These are phyloP conservation scores for Seriola rivoliana DNA, from an alignment of 2,113 vertebrate genomes.

Conservation along the genomic window DNA sequence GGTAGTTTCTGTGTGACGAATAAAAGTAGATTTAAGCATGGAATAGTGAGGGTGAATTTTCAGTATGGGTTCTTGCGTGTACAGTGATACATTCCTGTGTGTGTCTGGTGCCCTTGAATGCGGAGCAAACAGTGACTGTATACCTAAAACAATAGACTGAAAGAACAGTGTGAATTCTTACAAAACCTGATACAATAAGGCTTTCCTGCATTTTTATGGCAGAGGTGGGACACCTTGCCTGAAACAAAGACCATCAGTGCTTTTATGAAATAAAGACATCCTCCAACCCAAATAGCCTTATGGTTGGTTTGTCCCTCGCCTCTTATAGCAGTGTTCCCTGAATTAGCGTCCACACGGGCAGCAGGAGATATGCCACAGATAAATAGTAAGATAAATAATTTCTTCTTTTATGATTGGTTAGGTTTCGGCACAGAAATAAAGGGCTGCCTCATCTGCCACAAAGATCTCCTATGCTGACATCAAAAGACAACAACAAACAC, in stretches of 20 bases:
- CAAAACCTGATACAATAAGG: background rate
- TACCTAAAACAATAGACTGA: background rate
- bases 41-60: background rate
- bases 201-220: background rate
- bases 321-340: too few relatives aligned
- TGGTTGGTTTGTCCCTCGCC: too few relatives aligned
- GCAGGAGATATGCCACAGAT: too few relatives aligned
- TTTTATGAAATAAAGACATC: too few relatives aligned
- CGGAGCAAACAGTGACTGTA: background rate
- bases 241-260: background rate
- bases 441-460: too few relatives aligned
- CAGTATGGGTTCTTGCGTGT: background rate
- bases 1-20: slow-evolving; percentile 1
- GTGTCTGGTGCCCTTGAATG: slow-evolving; percentile 13
- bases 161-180: background rate
- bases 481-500: background rate
- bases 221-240: too few relatives aligned
- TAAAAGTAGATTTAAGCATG: background rate
- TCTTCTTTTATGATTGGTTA: too few relatives aligned
- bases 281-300: too few relatives aligned
- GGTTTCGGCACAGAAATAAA: too few relatives aligned
- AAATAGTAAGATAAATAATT: too few relatives aligned
- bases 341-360: too few relatives aligned
- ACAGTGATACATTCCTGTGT: background rate
- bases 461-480: background rate